Conservation (phyloP, 1,140 invertebrate genomes). For the Micrasema longulum region DNA sequence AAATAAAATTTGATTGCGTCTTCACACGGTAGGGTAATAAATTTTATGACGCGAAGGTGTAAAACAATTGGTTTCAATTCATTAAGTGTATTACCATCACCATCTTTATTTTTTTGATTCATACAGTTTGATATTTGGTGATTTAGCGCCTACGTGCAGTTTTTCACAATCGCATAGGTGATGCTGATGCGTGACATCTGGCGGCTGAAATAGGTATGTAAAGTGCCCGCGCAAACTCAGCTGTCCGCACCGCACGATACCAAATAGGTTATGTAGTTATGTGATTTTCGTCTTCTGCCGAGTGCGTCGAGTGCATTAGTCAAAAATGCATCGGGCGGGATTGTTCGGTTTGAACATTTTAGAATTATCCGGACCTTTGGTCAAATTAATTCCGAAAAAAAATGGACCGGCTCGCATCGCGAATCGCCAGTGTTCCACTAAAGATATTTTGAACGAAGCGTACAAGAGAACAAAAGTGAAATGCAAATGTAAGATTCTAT, state of each 20-base stretch:
- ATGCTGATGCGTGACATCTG: neutral
- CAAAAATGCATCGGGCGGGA: conserved; percentile 44
- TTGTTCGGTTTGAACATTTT: conserved; percentile 39
- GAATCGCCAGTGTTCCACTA: conserved; percentile 55
- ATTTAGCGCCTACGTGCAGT: conserved; percentile 2
- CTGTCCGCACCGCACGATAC: neutral
- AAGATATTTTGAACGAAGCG: conserved; percentile 65
- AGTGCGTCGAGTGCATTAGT: conserved; percentile 36
- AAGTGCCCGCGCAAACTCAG: conserved; percentile 35
- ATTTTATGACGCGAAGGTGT: too few species aligned
- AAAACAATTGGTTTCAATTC: too few species aligned
- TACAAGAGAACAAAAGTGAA: conserved; percentile 66
- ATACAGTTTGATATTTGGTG: conserved; percentile 5
- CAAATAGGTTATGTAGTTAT: neutral
- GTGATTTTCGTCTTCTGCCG: neutral
- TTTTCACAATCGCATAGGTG: neutral
- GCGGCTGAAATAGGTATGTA: neutral
- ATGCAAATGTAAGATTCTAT: conserved; percentile 65
- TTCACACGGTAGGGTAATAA: too few species aligned
- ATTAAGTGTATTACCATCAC: too few species aligned
- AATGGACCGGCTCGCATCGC: conserved; percentile 13
- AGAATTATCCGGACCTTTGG: conserved; percentile 16
- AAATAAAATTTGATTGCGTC: too few species aligned
- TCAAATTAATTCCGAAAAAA: conserved; percentile 20
- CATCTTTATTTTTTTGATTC: too few species aligned